Percentiles rank a stretch among this genome's conserved stretches.
phyloP scores from a whole-genome alignment of 2,797 vertebrate species.

The Cynopterus sphinx region DNA sequence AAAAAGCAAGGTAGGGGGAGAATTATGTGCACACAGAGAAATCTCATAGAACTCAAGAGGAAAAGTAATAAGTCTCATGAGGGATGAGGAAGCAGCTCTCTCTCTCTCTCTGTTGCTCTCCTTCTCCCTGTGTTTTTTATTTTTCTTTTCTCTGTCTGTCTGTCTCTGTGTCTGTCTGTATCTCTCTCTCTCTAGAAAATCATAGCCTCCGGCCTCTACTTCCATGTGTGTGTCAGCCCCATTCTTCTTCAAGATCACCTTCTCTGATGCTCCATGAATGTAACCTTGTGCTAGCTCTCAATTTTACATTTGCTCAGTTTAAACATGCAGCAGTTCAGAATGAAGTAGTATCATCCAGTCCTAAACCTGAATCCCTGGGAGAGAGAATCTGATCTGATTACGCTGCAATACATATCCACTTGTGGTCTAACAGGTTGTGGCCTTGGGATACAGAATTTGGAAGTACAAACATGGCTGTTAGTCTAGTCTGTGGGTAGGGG shows the following conservation, averaged over 20 bases:
- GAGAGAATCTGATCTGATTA: conserved; percentile 2
- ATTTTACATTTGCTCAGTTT: background rate
- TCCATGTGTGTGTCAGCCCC: background rate
- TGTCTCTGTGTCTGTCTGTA: no score
- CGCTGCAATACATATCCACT: background rate
- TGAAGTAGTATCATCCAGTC: background rate
- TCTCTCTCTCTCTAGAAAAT: background rate
- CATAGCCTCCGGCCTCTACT: background rate
- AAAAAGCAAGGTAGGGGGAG: background rate
- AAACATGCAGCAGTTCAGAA: background rate
- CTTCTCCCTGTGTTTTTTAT: background rate
- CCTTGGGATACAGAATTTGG: background rate
- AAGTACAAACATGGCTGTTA: background rate
- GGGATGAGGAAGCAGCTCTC: background rate
- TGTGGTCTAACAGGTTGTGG: background rate
- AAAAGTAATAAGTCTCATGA: conserved; percentile 72
- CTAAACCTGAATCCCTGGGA: background rate
- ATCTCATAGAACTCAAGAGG: conserved; percentile 42
- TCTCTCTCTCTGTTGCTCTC: background rate
- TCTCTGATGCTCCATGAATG: background rate
- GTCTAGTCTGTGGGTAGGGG: background rate
- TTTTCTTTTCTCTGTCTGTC: no score
- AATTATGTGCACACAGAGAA: conserved; percentile 37
- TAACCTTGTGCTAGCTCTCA: background rate
- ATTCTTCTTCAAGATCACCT: background rate